Evolutionary conservation across 2,888 invertebrate genomes (phyloP), one percentile per base, ranked within the genome.

Genomic region (Eupithecia dodoneata): DNA sequence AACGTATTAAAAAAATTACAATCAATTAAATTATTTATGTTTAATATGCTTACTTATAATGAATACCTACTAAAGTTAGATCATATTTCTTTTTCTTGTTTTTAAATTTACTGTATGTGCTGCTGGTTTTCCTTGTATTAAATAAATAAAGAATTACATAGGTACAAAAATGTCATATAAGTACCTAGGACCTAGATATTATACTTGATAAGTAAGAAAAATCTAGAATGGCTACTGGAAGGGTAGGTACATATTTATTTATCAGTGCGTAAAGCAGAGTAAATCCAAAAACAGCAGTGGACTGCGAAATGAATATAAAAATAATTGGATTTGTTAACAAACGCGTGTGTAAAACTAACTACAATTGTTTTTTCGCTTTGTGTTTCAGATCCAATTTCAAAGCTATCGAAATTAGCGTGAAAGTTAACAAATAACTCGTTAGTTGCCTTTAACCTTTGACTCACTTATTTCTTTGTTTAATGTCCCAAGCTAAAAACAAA

Each of bases 351-450:
- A 72, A n/a, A n/a, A 2, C n/a, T 30, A 47, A 71, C 4, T 30
- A 30, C 30, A 30, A 49, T 1, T 55, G 15, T 69, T 72, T 71
- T 71, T 45, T 63, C 10, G 44, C 18, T 47, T 63, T 45, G 72
- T 65, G 30, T 73, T 73, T 73, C 45, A 47, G 15, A 66, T 66
- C 41, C 67, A 10, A 12, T 73, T 73, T 42, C 67, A 73, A 52
- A 52, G 70, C 47, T 18, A 18, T 70, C 10, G 70, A 30, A 70
- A 70, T 70, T 10, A 0, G 3, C 67, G 67, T 44, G 4, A 44
- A 67, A 69, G 10, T 45, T 18, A 2, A 15, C n/a, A n/a, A 69
- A 45, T 9, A 13, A 69, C 44, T n/a, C n/a, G 67, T n/a, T 63
- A 30, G 63, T 12, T 67, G 67, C 42, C 67, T 69, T 42, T 66